These are phyloP conservation scores for Bufo gargarizans DNA, from an alignment of 2,113 vertebrate genomes.

Conservation along the genomic window DNA sequence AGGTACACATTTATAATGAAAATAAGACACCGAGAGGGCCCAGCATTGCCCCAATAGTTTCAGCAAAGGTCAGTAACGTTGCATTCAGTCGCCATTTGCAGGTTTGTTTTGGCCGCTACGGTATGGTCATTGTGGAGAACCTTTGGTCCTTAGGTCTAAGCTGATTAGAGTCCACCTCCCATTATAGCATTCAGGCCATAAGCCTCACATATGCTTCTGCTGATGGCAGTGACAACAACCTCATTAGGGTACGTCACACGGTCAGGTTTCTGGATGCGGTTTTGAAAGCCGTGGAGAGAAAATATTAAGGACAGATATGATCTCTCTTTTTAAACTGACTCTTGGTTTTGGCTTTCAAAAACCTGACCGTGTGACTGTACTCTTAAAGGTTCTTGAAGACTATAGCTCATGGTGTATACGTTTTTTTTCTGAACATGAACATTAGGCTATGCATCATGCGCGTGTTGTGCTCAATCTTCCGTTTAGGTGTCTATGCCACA, in stretches of 20 bases:
- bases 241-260: too few relatives aligned
- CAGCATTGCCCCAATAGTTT: too few relatives aligned
- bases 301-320: too few relatives aligned
- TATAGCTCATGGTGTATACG: not conserved
- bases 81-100: not conserved
- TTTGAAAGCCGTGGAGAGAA: too few relatives aligned
- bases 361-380: too few relatives aligned
- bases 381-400: not conserved
- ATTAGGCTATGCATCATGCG: not conserved
- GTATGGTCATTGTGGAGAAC: not conserved
- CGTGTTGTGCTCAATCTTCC: too few relatives aligned
- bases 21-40: not conserved
- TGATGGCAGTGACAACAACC: constrained; percentile 4
- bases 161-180: constrained; percentile 36
- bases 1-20: too few relatives aligned
- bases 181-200: constrained; percentile 28
- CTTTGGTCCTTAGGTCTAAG: constrained; percentile 7
- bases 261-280: too few relatives aligned
- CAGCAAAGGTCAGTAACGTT: too few relatives aligned
- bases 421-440: not conserved
- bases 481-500: too few relatives aligned
- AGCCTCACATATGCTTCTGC: not conserved
- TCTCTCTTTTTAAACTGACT: too few relatives aligned
- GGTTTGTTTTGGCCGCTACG: not conserved
- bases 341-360: too few relatives aligned